These are phyloP conservation scores for Megaceryle alcyon DNA, from an alignment of 2,797 vertebrate genomes.

Conservation along the genomic window DNA sequence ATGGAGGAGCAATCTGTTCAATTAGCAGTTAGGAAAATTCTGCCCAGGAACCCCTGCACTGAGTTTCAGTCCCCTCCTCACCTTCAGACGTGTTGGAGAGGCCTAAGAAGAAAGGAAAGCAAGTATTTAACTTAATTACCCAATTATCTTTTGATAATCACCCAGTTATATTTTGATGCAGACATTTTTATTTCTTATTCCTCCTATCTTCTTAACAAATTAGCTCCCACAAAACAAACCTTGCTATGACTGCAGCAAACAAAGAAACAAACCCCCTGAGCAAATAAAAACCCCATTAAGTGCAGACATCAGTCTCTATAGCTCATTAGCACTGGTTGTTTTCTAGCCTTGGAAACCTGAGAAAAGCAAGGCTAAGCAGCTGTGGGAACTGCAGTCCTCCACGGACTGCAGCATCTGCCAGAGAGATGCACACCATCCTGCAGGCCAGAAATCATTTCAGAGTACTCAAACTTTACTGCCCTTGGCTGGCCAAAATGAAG, in stretches of 20 bases:
- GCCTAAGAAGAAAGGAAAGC: neutral
- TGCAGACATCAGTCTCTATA: neutral
- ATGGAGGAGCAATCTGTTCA: neutral
- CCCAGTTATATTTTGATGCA: neutral
- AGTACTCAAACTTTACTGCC: neutral
- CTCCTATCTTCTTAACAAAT: neutral
- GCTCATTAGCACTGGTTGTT: neutral
- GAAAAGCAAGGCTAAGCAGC: neutral
- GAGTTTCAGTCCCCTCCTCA: neutral
- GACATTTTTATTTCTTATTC: neutral
- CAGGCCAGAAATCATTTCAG: neutral
- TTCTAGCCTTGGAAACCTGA: neutral
- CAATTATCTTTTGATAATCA: neutral
- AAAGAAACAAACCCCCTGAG: neutral
- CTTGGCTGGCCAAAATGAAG: neutral
- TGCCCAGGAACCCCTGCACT: neutral
- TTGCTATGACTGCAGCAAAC: neutral
- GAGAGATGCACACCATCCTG: neutral
- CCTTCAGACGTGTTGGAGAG: neutral
- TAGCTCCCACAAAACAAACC: neutral
- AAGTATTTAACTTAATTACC: neutral
- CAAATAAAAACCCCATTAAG: neutral
- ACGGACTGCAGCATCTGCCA: neutral
- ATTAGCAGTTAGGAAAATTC: neutral
- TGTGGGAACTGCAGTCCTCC: neutral